Evolutionary conservation across 2,113 vertebrate species (phyloP), one percentile per base, ranked within the genome.

Genomic region (Carlito syrichta): DNA sequence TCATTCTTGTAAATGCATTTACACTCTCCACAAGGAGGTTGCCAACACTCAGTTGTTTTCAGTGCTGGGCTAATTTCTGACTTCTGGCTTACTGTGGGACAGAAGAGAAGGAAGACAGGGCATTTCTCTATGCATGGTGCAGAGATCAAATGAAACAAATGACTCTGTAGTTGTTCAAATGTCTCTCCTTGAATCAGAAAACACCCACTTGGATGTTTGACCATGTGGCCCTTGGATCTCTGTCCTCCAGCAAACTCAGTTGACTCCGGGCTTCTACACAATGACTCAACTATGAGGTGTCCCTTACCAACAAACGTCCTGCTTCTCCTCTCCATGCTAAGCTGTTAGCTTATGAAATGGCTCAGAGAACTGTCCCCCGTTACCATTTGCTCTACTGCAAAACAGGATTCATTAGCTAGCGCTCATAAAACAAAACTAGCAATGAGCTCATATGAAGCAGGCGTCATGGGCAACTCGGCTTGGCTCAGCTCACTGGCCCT

Each of bases 71-170:
- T 74, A 0, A 40, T 73, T 81, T 78, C 73, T 38, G 54, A 83
- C 23, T 56, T 77, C 6, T 27, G 35, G 32, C 45, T 23, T 50
- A 6, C 56, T 30, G 0, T 50, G 19, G 43, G 43, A 38, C 8
- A 11, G 50, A 96, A 48, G 1, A 81, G 63, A 76, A 76, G 54
- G 74, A 88, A 58, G 43, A 38, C 32, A 30, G 32, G 50, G 22
- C 13, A 40, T 68, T 73, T 60, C n/a, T n/a, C n/a, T n/a, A n/a
- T 78, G 84, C 32, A 0, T 22, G 38, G 45, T 22, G 13, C 40
- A 60, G 86, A 77, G 7, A 2, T n/a, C 10, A 3, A 4, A 19
- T 45, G 40, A 60, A 66, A n/a, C 0, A 0, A 8, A 4, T 4
- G 50, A 25, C 30, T 13, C 20, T 17, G 11, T 68, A 0, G n/a